Percentiles rank a stretch among this genome's conserved stretches.
Evolutionary conservation across 2,888 invertebrate species (phyloP).

Genomic region (Cabera pusaria): DNA sequence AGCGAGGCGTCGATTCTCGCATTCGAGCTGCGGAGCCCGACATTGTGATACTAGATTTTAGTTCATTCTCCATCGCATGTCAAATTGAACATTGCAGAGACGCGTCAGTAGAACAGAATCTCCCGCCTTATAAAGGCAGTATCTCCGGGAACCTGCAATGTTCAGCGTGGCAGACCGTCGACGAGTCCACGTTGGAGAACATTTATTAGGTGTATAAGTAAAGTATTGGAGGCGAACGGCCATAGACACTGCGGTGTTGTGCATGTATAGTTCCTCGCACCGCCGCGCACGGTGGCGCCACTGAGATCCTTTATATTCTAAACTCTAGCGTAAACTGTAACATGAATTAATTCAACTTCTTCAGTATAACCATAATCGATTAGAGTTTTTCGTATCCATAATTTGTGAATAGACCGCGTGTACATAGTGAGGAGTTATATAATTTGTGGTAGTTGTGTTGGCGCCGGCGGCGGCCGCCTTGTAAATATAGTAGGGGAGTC

Average conservation of each 20-base stretch:
- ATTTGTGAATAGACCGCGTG: constrained; percentile 67
- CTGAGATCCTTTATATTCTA: constrained; percentile 79
- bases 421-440: constrained; percentile 68
- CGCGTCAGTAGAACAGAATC: constrained; percentile 51
- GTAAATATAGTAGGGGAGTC: constrained; percentile 54
- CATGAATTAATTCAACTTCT: constrained; percentile 74
- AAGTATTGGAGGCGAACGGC: constrained; percentile 75
- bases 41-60: constrained; percentile 84
- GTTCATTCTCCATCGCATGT: constrained; percentile 73
- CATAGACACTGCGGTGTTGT: constrained; percentile 79
- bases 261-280: constrained; percentile 83
- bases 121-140: constrained; percentile 53
- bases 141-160: constrained; percentile 46
- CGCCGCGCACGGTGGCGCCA: constrained; percentile 75
- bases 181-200: constrained; percentile 74
- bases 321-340: constrained; percentile 79
- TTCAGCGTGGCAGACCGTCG: constrained; percentile 63
- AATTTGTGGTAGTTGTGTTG: constrained; percentile 76
- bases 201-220: constrained; percentile 76
- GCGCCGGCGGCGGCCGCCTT: constrained; percentile 50
- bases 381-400: constrained; percentile 68
- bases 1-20: constrained; percentile 64
- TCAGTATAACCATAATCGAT: constrained; percentile 56
- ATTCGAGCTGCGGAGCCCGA: constrained; percentile 73
- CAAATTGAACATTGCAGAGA: constrained; percentile 55